These are phyloP conservation scores for Axea sp. DNA, from an alignment of 2,888 invertebrate genomes.

Conservation along the genomic window DNA sequence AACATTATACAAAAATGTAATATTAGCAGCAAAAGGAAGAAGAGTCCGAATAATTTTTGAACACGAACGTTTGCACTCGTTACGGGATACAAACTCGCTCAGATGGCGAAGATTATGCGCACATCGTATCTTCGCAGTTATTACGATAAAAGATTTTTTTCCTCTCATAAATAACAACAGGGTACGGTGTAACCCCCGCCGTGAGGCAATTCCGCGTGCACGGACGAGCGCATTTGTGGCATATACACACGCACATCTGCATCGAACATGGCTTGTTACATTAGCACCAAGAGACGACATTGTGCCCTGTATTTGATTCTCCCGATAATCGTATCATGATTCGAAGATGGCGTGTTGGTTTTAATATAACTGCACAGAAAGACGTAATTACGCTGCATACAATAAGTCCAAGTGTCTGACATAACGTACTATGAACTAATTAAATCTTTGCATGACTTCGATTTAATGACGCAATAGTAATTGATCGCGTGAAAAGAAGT, in stretches of 20 bases:
- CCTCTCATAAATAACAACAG: constrained; percentile 74
- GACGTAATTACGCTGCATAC: constrained; percentile 56
- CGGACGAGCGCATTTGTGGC: constrained; percentile 67
- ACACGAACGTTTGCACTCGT: constrained; percentile 68
- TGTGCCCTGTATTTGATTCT: constrained; percentile 54
- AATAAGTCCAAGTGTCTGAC: constrained; percentile 41
- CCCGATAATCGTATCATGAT: constrained; percentile 60
- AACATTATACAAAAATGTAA: no score
- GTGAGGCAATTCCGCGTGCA: constrained; percentile 70
- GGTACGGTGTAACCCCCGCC: constrained; percentile 71
- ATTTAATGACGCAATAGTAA: constrained; percentile 44
- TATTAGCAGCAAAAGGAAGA: no score
- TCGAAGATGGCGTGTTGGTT: constrained; percentile 61
- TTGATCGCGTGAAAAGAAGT: constrained; percentile 53
- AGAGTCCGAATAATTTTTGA: no score
- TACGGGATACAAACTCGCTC: constrained; percentile 54
- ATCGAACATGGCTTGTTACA: constrained; percentile 51
- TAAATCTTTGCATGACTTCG: constrained; percentile 59
- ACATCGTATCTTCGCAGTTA: constrained; percentile 70
- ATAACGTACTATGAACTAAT: constrained; percentile 49
- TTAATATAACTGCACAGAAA: constrained; percentile 53
- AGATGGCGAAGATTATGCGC: constrained; percentile 63
- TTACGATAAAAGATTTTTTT: constrained; percentile 76
- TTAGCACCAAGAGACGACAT: constrained; percentile 51
- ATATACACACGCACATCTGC: constrained; percentile 61